Evolutionary conservation across 1,140 invertebrate species (phyloP).

Genomic region (Riptortus pedestris): DNA sequence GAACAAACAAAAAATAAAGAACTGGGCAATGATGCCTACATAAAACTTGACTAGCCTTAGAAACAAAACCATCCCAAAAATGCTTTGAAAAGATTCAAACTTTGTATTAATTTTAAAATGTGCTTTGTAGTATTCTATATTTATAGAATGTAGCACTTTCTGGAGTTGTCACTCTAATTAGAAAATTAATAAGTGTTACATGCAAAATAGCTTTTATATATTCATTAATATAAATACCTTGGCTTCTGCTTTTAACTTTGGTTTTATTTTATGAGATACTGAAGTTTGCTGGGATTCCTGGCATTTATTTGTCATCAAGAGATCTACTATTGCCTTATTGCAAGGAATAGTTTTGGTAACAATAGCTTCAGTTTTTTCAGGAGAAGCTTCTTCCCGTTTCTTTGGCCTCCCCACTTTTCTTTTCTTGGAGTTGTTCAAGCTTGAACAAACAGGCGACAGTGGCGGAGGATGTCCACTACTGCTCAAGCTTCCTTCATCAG

Average conservation of each 20-base stretch:
- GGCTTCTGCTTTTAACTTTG: slow-evolving; percentile 34
- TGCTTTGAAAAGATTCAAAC: no score
- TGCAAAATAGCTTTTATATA: no score
- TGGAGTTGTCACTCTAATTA: no score
- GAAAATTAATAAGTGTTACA: no score
- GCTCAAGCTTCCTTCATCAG: slow-evolving; percentile 7
- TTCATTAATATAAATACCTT: slow-evolving; percentile 32
- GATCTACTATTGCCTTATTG: slow-evolving; percentile 51
- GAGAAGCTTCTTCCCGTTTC: slow-evolving; percentile 49
- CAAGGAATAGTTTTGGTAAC: slow-evolving; percentile 52
- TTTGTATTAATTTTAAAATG: no score
- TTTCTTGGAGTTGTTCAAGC: slow-evolving; percentile 67
- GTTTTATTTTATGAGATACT: slow-evolving; percentile 32
- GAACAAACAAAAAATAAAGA: no score
- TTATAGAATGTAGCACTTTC: no score
- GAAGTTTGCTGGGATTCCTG: background rate
- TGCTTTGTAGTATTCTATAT: no score
- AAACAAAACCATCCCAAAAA: no score
- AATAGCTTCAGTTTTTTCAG: slow-evolving; percentile 59
- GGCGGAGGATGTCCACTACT: slow-evolving; percentile 6
- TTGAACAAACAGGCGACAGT: slow-evolving; percentile 37
- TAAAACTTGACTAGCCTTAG: no score
- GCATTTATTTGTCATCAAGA: slow-evolving; percentile 40
- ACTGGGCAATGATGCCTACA: no score
- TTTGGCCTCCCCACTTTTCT: slow-evolving; percentile 71